These are phyloP conservation scores for Eleginops maclovinus DNA, from an alignment of 2,113 vertebrate species.

Conservation along the genomic window DNA sequence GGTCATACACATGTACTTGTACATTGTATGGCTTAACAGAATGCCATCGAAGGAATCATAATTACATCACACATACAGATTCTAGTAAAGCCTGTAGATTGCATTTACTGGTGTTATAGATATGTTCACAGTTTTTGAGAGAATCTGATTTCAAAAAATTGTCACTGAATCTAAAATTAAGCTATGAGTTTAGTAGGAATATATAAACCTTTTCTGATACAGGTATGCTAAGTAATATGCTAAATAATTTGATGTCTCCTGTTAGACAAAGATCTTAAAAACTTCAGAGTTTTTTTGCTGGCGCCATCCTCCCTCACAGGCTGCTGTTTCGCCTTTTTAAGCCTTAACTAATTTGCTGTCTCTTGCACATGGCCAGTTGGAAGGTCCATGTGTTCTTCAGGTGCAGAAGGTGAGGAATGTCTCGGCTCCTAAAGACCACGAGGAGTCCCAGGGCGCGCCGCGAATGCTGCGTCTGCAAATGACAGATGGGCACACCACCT, in stretches of 20 bases:
- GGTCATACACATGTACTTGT: background rate
- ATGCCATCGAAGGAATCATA: background rate
- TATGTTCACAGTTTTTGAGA: background rate
- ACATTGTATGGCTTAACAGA: background rate
- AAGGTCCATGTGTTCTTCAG: constrained; percentile 96
- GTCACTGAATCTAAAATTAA: background rate
- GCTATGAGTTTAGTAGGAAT: constrained; percentile 7
- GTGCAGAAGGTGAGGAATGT: constrained; percentile 96
- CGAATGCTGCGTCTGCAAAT: constrained; percentile 97
- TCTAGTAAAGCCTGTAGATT: constrained; percentile 8
- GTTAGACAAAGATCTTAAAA: background rate
- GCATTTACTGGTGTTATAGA: background rate
- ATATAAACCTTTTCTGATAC: background rate
- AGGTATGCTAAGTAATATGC: background rate
- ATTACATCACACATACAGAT: constrained; percentile 1
- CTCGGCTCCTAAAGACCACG: constrained; percentile 93
- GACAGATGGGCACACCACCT: constrained; percentile 95
- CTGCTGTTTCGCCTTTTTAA: constrained; percentile 10
- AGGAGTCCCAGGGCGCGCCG: constrained; percentile 94
- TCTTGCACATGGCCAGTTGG: constrained; percentile 85
- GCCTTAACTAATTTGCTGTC: constrained; percentile 14
- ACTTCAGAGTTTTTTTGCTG: background rate
- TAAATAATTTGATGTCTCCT: too few species aligned
- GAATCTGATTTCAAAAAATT: background rate
- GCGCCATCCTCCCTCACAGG: background rate